A percentile compares a stretch with the other conserved stretches of the same genome.
phyloP scores from a whole-genome alignment of 2,797 vertebrate species.

The Threskiornis aethiopicus region DNA sequence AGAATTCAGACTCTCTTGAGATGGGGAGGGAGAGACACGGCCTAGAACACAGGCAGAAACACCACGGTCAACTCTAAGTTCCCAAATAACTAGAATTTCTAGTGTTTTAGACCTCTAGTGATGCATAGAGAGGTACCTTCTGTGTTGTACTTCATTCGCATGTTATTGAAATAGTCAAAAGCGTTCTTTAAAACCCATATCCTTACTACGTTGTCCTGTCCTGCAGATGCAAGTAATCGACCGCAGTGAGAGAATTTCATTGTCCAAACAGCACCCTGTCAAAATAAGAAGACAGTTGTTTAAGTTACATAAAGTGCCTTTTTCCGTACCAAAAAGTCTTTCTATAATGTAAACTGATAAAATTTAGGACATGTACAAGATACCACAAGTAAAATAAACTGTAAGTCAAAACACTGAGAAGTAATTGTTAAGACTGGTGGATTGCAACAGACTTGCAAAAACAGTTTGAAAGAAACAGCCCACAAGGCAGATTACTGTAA shows the following conservation, averaged over 20 bases:
- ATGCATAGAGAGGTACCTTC: conserved; percentile 80
- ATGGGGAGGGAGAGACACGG: conserved; percentile 96
- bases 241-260: conserved; percentile 99
- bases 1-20: conserved; percentile 97
- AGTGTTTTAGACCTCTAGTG: neutral
- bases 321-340: neutral
- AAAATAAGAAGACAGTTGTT: conserved; percentile 11
- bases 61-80: neutral
- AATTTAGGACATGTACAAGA: neutral
- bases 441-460: neutral
- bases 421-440: neutral
- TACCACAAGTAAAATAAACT: neutral
- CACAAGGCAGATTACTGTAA: neutral
- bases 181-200: conserved; percentile 98
- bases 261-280: conserved; percentile 96
- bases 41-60: conserved; percentile 76
- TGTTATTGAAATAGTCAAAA: conserved; percentile 98
- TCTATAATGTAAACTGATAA: neutral
- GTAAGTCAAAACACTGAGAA: neutral
- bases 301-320: neutral
- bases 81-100: neutral
- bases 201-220: conserved; percentile 95
- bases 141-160: conserved; percentile 98
- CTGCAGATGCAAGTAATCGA: conserved; percentile 91
- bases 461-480: neutral